Conservation (phyloP, 2,113 vertebrate species). For the Rhynchopsitta pachyrhyncha region DNA sequence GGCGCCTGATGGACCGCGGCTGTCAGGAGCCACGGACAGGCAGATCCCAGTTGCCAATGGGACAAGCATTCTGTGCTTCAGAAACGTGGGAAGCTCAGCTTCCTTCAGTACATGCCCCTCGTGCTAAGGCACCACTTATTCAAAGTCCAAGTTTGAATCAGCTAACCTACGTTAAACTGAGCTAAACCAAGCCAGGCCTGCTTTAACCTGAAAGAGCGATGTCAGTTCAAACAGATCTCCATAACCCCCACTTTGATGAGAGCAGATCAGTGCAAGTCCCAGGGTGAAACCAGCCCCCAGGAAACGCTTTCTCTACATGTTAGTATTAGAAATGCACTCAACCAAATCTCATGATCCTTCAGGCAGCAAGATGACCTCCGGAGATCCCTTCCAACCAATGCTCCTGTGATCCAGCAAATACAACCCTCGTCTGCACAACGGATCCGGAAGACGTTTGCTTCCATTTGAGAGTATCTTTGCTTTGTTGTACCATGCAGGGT, state of each 20-base stretch:
- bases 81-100: not conserved
- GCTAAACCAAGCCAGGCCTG: not conserved
- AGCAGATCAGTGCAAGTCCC: not conserved
- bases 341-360: not conserved
- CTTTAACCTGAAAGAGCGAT: not conserved
- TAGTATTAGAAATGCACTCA: too few relatives aligned
- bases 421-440: fast-evolving
- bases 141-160: not conserved
- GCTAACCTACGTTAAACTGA: not conserved
- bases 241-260: not conserved
- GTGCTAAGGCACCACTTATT: not conserved
- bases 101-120: not conserved
- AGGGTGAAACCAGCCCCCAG: not conserved
- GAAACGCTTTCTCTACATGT: not conserved
- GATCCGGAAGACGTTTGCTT: not conserved
- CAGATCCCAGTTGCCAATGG: not conserved
- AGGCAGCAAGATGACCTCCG: not conserved
- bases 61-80: not conserved
- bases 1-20: fast-evolving
- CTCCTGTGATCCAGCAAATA: fast-evolving
- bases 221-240: not conserved
- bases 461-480: not conserved
- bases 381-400: not conserved
- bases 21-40: not conserved
- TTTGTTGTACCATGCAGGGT: not conserved